Evolutionary conservation across 2,888 invertebrate species (phyloP), one percentile per base, ranked within the genome.

Genomic region (Dasypolia templi): DNA sequence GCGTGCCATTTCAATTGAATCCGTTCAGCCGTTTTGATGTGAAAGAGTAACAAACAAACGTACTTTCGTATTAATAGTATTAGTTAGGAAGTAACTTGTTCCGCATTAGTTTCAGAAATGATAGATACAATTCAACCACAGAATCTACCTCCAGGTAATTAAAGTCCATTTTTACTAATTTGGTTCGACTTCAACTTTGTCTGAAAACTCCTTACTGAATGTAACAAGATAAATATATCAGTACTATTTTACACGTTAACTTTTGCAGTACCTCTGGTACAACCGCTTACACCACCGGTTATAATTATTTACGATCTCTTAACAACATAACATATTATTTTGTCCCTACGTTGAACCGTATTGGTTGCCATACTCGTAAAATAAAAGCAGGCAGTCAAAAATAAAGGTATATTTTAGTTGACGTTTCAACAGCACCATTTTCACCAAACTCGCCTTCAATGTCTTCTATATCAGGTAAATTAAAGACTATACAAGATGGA

Each of bases 381-480:
- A 53, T 53, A 53, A 26, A 26, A 53, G 26, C 17, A 2, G 26
- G 6, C 26, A 56, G 19, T 29, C 9, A 56, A 56, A 29, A 19
- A 19, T 26, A 55, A 53, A 26, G 3, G 7, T 56, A 55, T 55
- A 29, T 56, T 19, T 56, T 56, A 12, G 39, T 42, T 44, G 19
- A 42, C n/a, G 19, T 62, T 62, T 44, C 19, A 19, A 29, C 26
- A 62, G 62, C 42, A 19, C 42, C 42, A 7, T 7, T 62, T 3
- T 12, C 62, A 26, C 42, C 26, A 59, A 7, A 35, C 58, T 62
- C 42, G 19, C 42, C 62, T 6, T 19, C 62, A 29, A 42, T 61
- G 39, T 26, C 61, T 26, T 61, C 61, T 39, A 61, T 62, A 44
- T 62, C 62, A 42, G 62, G 62, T 62, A 62, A 29, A 42, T 29